These are phyloP conservation scores for Chloebia gouldiae DNA, from an alignment of 2,113 vertebrate species.

Conservation along the genomic window DNA sequence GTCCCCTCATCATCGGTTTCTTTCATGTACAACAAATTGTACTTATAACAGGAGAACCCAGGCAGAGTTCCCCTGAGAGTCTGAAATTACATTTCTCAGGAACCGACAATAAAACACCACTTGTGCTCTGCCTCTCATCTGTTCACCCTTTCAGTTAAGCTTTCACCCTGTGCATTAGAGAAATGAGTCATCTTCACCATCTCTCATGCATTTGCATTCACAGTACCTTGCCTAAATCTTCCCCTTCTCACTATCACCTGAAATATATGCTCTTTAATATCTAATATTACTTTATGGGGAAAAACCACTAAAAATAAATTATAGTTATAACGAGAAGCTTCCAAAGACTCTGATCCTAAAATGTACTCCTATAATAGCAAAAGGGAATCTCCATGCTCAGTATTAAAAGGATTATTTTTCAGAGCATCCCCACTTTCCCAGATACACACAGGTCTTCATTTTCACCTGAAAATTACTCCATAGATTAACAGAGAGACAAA, in stretches of 20 bases:
- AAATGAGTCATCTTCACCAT: slow-evolving; percentile 45
- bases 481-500: slow-evolving; percentile 55
- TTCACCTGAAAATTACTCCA: slow-evolving; percentile 41
- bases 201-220: background rate
- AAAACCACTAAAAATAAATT: slow-evolving; percentile 40
- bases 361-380: background rate
- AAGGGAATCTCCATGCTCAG: background rate
- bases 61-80: slow-evolving; percentile 1
- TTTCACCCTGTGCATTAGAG: background rate
- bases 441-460: slow-evolving; percentile 25
- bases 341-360: slow-evolving; percentile 35
- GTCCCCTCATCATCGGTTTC: accelerated
- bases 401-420: slow-evolving; percentile 42
- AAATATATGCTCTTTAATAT: slow-evolving; percentile 45
- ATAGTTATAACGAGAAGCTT: slow-evolving; percentile 31
- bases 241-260: slow-evolving; percentile 29
- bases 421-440: slow-evolving; percentile 2
- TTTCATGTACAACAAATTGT: background rate
- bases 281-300: slow-evolving; percentile 12
- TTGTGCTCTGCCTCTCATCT: slow-evolving; percentile 3
- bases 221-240: slow-evolving; percentile 9
- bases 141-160: slow-evolving; percentile 18
- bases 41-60: background rate
- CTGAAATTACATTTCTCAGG: slow-evolving; percentile 32
- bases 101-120: slow-evolving; percentile 17